Evolutionary conservation across 2,888 invertebrate genomes (phyloP), one percentile per base, ranked within the genome.

Genomic region (Aleiodes alternator): DNA sequence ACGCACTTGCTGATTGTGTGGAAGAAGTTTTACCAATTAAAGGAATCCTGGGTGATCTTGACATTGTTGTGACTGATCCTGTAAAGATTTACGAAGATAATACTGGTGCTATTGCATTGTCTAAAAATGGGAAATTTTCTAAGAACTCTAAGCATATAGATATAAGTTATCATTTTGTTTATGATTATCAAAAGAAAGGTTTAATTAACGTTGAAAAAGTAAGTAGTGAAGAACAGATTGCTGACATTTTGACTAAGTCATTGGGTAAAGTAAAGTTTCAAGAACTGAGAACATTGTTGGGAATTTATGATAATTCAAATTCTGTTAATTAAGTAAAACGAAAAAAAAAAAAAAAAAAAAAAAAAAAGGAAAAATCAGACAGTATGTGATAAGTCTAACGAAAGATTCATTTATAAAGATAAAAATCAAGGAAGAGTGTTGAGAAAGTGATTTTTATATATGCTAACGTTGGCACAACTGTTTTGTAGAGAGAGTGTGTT

Each of bases 131-230:
- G 1, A 59, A 59, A 29, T 59, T 59, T 12, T 59, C 59, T 23
- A 59, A 59, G 4, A 59, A 59, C 12, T 59, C 59, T 31, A 59
- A 59, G 31, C 34, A 59, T 29, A 59, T 29, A 12, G 59, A 59
- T 31, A n/a, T 31, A 11, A 29, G 34, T 31, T 59, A 59, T n/a
- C 59, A 59, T 31, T 29, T 31, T 59, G 59, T 29, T 12, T 9
- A 59, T 31, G 59, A 59, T n/a, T 31, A 59, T 29, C 11, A 31
- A 11, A 31, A 59, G 31, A 31, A 29, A 9, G 31, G 31, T 31
- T 31, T 59, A 31, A 59, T 59, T 31, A 9, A 59, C 8, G 59
- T 59, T 59, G 9, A 31, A 8, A 59, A 59, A 31, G n/a, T 59
- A 7, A 9, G 8, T 23, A 59, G 29, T 11, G 59, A 59, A 29